A percentile compares a stretch with the other conserved stretches of the same genome.
Conservation (phyloP, 2,888 invertebrate genomes). For the Andrena fulva region DNA sequence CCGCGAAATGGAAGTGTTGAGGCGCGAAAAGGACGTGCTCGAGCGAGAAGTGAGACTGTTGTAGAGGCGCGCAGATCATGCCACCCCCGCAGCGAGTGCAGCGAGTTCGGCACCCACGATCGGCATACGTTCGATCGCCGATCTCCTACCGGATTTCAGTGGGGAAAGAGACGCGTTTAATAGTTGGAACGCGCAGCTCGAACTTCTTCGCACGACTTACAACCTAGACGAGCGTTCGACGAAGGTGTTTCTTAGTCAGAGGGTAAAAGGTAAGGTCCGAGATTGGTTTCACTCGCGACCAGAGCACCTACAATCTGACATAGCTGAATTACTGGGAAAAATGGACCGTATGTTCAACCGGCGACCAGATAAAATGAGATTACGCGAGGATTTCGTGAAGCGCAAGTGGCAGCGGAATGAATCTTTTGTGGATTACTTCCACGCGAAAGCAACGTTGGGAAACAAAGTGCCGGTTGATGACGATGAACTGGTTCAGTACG, state of each 20-base stretch:
- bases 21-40: not conserved
- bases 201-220: not conserved
- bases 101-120: not conserved
- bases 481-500: not conserved
- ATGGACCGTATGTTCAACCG: conserved; percentile 1
- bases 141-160: not conserved
- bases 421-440: conserved; percentile 12
- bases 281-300: conserved; percentile 9
- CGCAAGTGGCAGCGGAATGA: not conserved
- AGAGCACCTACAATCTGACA: not conserved
- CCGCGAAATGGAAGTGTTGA: not conserved
- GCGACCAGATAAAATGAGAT: not conserved
- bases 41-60: conserved; percentile 1
- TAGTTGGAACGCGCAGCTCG: not conserved
- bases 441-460: not conserved
- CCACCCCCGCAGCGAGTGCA: not conserved
- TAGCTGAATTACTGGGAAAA: not conserved
- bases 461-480: conserved; percentile 8
- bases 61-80: not conserved
- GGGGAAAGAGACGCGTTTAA: not conserved
- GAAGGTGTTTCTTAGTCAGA: not conserved
- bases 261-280: not conserved
- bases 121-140: conserved; percentile 1
- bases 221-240: not conserved
- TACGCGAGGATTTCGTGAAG: not conserved